Evolutionary conservation across 2,888 invertebrate species (phyloP).

Genomic region (Calameuta pallipes): DNA sequence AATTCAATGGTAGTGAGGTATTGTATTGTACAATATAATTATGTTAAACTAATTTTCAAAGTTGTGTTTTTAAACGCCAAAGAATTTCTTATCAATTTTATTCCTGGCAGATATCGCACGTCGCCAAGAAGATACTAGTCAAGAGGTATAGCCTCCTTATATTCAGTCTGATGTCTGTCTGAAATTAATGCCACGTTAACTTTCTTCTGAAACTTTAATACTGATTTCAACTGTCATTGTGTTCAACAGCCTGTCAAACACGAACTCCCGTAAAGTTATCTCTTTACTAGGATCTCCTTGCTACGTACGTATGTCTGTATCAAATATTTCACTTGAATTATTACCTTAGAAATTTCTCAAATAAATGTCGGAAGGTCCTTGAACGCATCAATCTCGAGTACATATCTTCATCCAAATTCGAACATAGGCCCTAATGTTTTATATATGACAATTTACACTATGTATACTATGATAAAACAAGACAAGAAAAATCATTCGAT

Average conservation of each 20-base stretch:
- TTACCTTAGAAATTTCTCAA: conserved; percentile 41
- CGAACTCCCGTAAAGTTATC: no score
- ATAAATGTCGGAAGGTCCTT: conserved; percentile 25
- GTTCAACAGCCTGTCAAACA: no score
- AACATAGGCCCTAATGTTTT: background rate
- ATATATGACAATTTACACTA: background rate
- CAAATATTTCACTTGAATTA: background rate
- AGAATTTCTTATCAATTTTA: background rate
- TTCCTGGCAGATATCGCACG: background rate
- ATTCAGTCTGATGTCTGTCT: background rate
- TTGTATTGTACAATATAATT: background rate
- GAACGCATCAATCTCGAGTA: conserved; percentile 13
- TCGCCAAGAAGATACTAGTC: background rate
- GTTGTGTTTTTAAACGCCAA: background rate
- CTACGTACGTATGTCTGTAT: background rate
- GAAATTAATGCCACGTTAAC: background rate
- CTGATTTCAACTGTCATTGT: background rate
- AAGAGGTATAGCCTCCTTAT: background rate
- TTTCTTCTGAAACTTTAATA: background rate
- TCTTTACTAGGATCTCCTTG: background rate
- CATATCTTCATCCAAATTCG: background rate
- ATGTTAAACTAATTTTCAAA: background rate
- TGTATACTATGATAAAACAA: background rate
- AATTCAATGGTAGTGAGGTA: background rate
- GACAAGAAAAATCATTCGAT: background rate